A percentile compares a stretch with the other conserved stretches of the same genome.
Evolutionary conservation across 1,140 invertebrate species (phyloP).

Genomic region (Ceratitis capitata): DNA sequence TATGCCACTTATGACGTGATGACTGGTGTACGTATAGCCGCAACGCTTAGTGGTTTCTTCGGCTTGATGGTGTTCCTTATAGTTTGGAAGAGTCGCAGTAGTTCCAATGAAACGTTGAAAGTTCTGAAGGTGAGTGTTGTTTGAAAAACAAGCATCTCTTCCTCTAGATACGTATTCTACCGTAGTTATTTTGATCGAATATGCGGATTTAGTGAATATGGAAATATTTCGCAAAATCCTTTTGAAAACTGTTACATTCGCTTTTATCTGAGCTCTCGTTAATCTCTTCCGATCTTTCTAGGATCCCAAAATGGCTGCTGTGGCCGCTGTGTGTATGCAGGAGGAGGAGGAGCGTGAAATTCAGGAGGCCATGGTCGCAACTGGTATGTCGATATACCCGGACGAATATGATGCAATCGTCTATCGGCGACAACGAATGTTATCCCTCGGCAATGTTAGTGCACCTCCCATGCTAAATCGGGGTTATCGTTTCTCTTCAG

Average conservation of each 20-base stretch:
- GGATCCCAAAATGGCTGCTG: constrained; percentile 73
- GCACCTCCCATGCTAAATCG: constrained; percentile 66
- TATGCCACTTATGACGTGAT: constrained; percentile 91
- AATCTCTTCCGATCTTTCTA: too few species aligned
- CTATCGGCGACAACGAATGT: constrained; percentile 67
- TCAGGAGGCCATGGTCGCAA: constrained; percentile 77
- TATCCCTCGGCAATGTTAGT: constrained; percentile 67
- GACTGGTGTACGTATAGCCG: constrained; percentile 88
- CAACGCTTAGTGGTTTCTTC: constrained; percentile 88
- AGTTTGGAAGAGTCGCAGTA: constrained; percentile 85
- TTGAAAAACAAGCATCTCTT: not conserved
- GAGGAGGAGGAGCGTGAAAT: constrained; percentile 80
- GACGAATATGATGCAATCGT: constrained; percentile 69
- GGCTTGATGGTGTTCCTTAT: constrained; percentile 86
- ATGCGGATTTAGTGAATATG: too few species aligned
- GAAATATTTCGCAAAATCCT: too few species aligned
- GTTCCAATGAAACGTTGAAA: constrained; percentile 75
- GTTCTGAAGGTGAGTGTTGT: constrained; percentile 53
- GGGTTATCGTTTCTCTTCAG: constrained; percentile 73
- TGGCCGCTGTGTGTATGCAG: constrained; percentile 78
- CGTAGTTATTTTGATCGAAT: too few species aligned
- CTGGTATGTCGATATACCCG: constrained; percentile 68
- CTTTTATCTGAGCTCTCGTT: too few species aligned
- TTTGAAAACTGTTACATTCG: too few species aligned
- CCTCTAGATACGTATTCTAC: too few species aligned